phyloP scores from a whole-genome alignment of 92 coral and sea anemone species.

The Montipora capitata region DNA sequence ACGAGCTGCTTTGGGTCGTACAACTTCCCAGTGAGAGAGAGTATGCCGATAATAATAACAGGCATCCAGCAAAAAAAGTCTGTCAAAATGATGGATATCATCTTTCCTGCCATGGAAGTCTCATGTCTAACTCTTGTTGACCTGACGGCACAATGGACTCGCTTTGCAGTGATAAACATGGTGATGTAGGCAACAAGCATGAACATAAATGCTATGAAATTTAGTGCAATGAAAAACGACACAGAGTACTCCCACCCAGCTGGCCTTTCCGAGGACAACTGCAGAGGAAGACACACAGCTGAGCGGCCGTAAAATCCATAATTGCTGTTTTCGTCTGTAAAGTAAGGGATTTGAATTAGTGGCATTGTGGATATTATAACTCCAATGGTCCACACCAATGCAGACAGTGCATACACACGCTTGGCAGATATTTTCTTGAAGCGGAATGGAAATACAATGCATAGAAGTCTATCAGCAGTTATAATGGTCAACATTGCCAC shows the following conservation, averaged over 20 bases:
- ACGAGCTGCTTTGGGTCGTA: constrained; percentile 86
- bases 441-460: constrained; percentile 84
- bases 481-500: constrained; percentile 85
- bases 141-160: constrained; percentile 71
- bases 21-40: constrained; percentile 79
- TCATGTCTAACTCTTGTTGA: constrained; percentile 86
- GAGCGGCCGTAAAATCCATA: constrained; percentile 88
- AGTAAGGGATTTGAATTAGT: constrained; percentile 65
- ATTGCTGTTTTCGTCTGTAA: constrained; percentile 65
- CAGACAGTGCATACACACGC: constrained; percentile 25
- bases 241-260: constrained; percentile 94
- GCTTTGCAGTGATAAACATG: constrained; percentile 79
- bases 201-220: constrained; percentile 83
- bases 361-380: constrained; percentile 71
- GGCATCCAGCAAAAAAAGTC: constrained; percentile 98
- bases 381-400: constrained; percentile 73
- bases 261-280: constrained; percentile 78
- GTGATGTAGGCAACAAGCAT: constrained; percentile 80
- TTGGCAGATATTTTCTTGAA: constrained; percentile 49
- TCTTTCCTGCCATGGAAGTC: constrained; percentile 82
- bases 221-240: constrained; percentile 75
- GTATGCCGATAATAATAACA: constrained; percentile 87
- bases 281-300: constrained; percentile 91
- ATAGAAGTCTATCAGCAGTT: constrained; percentile 86
- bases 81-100: constrained; percentile 85